Percentiles rank a stretch among this genome's conserved stretches.
These are phyloP conservation scores for Cephalotes varians DNA, from an alignment of 2,888 invertebrate genomes.

Conservation along the genomic window DNA sequence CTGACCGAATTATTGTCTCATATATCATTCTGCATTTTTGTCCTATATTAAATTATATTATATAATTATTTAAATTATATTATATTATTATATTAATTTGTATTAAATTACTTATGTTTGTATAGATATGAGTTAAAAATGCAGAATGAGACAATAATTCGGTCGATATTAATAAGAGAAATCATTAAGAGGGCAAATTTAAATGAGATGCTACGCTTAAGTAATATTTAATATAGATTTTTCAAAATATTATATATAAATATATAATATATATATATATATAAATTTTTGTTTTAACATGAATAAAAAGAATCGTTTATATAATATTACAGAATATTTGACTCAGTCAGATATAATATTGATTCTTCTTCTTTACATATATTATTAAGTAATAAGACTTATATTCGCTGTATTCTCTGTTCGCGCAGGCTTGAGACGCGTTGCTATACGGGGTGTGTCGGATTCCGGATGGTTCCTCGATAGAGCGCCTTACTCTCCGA, in stretches of 20 bases:
- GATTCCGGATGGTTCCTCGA: constrained; percentile 99
- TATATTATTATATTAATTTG: too few species aligned
- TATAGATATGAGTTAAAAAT: background rate
- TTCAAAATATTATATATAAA: too few species aligned
- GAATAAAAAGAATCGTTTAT: background rate
- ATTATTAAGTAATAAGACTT: background rate
- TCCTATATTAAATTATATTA: too few species aligned
- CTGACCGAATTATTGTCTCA: background rate
- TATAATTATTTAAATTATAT: too few species aligned
- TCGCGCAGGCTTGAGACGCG: constrained; percentile 84
- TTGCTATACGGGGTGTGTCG: constrained; percentile 93
- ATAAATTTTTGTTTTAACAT: background rate
- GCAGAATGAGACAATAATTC: background rate
- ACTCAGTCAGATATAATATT: background rate
- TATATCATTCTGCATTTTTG: background rate
- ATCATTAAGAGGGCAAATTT: background rate
- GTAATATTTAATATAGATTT: background rate
- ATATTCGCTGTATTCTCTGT: too few species aligned
- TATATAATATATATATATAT: background rate
- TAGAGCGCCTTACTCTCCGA: constrained; percentile 91
- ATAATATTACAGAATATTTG: background rate
- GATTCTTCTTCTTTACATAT: background rate
- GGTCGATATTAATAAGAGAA: background rate
- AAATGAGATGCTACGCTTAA: constrained; percentile 8
- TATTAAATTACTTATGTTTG: too few species aligned